Base-by-base conservation (phyloP, 1,140 invertebrate genomes). In the Arion vulgaris region DNA sequence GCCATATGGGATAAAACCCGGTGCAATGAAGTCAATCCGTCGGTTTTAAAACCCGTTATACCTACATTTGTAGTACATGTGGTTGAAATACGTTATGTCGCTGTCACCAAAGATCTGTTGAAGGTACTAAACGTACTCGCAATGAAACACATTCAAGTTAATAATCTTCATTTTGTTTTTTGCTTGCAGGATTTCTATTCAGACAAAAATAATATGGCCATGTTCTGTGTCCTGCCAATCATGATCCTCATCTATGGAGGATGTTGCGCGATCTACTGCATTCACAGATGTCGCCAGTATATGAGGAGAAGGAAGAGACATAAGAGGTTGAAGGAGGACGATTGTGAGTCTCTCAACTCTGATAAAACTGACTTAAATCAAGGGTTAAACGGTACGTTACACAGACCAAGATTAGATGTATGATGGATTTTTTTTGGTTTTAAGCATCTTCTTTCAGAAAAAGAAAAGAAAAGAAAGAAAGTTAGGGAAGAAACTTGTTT, bases 121-220 rank as follows among this genome's bases (percentile, higher is more conserved):
- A 0, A 41, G 73, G 26, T 36, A 45, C 26, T 4, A 72, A 11
- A 45, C 49, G 28, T 39, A 83, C 36, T 36, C 23, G 38, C 15
- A 72, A n/a, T 62, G 79, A 23, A 45, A 66, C 7, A 72, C 32
- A 36, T 57, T 32, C n/a, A n/a, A 38, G 26, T 83, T 57, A 83
- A 62, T 51, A 78, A 34, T 68, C 73, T 39, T 83, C 38, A n/a
- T 53, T 34, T 75, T 53, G 15, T 66, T 41, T 41, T 53, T n/a
- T n/a, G n/a, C n/a, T 39, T 87, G 83, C 85, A 86, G n/a, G 87
- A 87, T 19, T 87, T 87, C 49, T 89, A 87, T 71, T 76, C 85
- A 0, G 85, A 89, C 71, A 85, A 86, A 13, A 87, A 88, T 81
- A 89, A 89, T 74, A 84, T 89, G 83, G 88, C 88, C 0, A 88